Conservation (phyloP, 2,113 vertebrate genomes). For the Odocoileus hemionus region DNA sequence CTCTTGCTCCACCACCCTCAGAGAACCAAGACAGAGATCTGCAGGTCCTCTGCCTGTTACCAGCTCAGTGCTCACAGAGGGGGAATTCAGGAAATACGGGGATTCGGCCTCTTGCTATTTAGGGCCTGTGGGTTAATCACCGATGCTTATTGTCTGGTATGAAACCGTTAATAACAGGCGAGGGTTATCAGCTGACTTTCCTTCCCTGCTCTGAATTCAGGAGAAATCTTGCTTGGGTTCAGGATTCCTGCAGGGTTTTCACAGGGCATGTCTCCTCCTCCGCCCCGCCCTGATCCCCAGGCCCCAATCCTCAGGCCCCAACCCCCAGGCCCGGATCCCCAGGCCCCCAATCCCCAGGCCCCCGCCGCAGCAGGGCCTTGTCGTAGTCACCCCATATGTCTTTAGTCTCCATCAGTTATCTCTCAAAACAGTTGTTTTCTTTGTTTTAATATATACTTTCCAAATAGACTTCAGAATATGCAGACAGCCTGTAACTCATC, state of each 20-base stretch:
- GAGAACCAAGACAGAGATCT: fast-evolving
- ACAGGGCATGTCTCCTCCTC: fast-evolving
- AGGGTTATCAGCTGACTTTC: not conserved
- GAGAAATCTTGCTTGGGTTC: fast-evolving
- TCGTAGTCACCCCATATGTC: fast-evolving
- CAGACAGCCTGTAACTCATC: not conserved
- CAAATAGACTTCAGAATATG: not conserved
- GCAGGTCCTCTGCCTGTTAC: not conserved
- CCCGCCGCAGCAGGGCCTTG: fast-evolving
- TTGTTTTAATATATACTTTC: not conserved
- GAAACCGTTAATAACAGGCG: not conserved
- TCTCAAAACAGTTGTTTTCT: not conserved
- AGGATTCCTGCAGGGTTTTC: fast-evolving
- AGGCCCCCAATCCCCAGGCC: not conserved
- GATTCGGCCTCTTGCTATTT: not conserved
- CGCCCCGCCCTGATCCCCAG: not conserved
- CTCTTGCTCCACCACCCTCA: fast-evolving
- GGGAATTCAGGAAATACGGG: fast-evolving
- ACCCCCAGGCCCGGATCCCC: fast-evolving
- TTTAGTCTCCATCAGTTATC: not conserved
- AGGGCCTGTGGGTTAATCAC: not conserved
- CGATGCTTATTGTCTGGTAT: not conserved
- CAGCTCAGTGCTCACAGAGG: not conserved
- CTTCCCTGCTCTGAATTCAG: not conserved
- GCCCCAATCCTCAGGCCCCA: not conserved